Percentiles rank a stretch among this genome's conserved stretches.
These are phyloP conservation scores for Dolichallabes microphthalmus DNA, from an alignment of 2,113 vertebrate species.

Conservation along the genomic window DNA sequence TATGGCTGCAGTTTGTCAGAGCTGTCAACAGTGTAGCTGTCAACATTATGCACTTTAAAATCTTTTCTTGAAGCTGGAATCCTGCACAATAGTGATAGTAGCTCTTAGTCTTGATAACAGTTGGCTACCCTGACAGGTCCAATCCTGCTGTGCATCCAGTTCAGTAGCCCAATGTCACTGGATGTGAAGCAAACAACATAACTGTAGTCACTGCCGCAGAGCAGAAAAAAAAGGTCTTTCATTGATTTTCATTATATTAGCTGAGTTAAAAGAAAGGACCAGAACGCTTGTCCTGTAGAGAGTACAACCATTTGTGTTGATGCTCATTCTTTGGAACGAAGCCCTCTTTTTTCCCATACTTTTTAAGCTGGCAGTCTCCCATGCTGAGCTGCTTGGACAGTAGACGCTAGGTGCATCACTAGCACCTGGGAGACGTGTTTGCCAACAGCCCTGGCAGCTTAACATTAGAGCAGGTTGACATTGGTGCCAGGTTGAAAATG, in stretches of 20 bases:
- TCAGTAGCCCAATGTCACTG: background rate
- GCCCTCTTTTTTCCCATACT: background rate
- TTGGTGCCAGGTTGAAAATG: constrained; percentile 24
- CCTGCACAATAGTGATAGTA: background rate
- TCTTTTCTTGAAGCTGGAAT: background rate
- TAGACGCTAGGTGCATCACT: constrained; percentile 22
- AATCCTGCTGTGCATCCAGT: constrained; percentile 17
- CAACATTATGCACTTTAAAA: background rate
- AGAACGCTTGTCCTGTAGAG: background rate
- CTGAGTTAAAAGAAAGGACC: background rate
- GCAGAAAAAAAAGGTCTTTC: background rate
- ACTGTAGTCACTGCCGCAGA: constrained; percentile 12
- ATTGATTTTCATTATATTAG: constrained; percentile 5
- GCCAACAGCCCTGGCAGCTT: constrained; percentile 18
- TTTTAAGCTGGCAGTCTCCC: constrained; percentile 14
- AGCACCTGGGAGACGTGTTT: constrained; percentile 28
- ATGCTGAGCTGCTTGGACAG: constrained; percentile 23
- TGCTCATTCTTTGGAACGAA: constrained; percentile 27
- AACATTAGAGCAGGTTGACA: constrained; percentile 18
- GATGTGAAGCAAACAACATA: background rate
- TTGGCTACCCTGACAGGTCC: background rate
- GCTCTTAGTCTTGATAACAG: background rate
- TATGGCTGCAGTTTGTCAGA: background rate
- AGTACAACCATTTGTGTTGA: background rate
- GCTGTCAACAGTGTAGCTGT: background rate